phyloP scores from a whole-genome alignment of 2,797 vertebrate genomes.

The Brachyrhaphis roseni region DNA sequence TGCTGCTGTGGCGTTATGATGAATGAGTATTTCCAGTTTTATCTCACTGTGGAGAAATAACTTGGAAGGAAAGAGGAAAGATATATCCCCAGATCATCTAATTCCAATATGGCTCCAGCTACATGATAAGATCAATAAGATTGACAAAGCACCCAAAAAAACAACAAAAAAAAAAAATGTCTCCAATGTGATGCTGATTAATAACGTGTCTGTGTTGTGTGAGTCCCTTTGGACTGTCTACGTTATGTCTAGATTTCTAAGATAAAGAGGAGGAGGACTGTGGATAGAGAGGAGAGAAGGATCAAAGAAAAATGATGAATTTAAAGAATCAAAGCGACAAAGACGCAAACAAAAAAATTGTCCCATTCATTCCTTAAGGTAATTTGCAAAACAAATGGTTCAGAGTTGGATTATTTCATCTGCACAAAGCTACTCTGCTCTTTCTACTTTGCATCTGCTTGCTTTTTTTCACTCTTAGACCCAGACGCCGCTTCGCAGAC shows the following conservation, averaged over 20 bases:
- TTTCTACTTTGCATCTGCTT: constrained; percentile 53
- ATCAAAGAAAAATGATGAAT: neutral
- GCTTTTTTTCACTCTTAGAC: constrained; percentile 38
- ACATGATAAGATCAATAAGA: constrained; percentile 61
- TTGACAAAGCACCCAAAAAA: constrained; percentile 33
- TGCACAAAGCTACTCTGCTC: constrained; percentile 46
- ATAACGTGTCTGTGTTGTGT: constrained; percentile 30
- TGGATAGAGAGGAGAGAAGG: constrained; percentile 39
- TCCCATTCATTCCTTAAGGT: constrained; percentile 42
- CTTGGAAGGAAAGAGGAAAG: constrained; percentile 41
- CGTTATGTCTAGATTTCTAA: constrained; percentile 32
- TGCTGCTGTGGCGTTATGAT: constrained; percentile 55
- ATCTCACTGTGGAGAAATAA: constrained; percentile 63
- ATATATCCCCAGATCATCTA: constrained; percentile 55
- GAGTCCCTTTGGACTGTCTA: constrained; percentile 14
- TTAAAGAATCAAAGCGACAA: constrained; percentile 46
- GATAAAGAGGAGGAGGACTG: constrained; percentile 8
- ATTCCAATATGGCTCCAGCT: constrained; percentile 50
- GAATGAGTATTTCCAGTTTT: constrained; percentile 68
- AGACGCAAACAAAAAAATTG: constrained; percentile 33
- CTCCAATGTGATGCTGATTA: constrained; percentile 48
- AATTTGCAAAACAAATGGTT: constrained; percentile 68
- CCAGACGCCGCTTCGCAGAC: constrained; percentile 39
- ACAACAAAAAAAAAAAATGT: constrained; percentile 17
- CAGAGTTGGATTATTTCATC: constrained; percentile 58